Base-by-base conservation (phyloP, 2,888 invertebrate genomes). In the Myopa testacea region DNA sequence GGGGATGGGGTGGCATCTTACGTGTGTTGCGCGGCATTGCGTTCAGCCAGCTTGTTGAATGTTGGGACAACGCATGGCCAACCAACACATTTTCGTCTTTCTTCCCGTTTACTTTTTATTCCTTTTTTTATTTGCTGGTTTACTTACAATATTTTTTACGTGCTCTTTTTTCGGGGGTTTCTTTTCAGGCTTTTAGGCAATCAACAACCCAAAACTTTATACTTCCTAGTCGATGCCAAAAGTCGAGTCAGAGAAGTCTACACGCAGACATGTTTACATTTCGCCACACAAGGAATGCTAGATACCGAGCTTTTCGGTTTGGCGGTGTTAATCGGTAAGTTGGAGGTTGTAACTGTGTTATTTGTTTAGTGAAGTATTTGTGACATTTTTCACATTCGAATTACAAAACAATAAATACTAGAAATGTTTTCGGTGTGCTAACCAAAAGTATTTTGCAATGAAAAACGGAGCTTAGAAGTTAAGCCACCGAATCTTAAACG, bases 221-320 rank as follows among this genome's bases (percentile, higher is more conserved):
- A 89, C 87, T 88, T 87, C 88, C 88, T 88, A 86, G 92, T 92
- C 84, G 92, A 95, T 93, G 93, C 93, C 86, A 95, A 95, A 91
- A 93, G 94, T 86, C 93, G 94, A 90, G 94, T 95, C 84, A 93
- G 93, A 88, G 95, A 95, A 90, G 93, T 95, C 84, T 94, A 95
- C 89, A 92, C 93, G 85, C 94, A 95, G 90, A 94, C 95, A 92
- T 94, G 94, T 90, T 91, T 93, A 82, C 93, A 95, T 90, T 93
- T 95, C 87, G 93, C 93, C 87, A 92, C 94, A 87, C 93, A 94
- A 91, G 94, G 94, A 87, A 93, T 95, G 92, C 92, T 93, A 88
- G 95, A 95, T 89, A 93, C 94, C 88, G 94, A 95, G 88, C 93
- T 95, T 83, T 95, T 95, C 91, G 95, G 95, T 86, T 90, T 95